Conservation (phyloP, 64 coral and sea anemone species). For the Trachythela sp. region DNA sequence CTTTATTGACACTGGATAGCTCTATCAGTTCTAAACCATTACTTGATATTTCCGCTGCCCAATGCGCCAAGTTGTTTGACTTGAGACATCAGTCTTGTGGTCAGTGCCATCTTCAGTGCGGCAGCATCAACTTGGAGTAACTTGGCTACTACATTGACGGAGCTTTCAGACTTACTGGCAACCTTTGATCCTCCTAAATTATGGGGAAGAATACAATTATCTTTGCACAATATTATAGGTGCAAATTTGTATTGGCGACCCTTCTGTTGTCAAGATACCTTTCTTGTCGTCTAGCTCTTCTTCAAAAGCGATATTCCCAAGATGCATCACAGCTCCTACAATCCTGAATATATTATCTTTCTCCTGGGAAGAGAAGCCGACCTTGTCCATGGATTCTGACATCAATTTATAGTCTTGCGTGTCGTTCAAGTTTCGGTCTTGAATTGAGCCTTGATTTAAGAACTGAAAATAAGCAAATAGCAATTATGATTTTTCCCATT, state of each 20-base stretch:
- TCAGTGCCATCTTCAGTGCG: background rate
- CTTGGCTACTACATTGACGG: background rate
- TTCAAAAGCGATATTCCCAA: slow-evolving; percentile 93
- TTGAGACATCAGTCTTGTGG: slow-evolving; percentile 14
- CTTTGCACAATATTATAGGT: too few species aligned
- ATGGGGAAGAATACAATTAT: background rate
- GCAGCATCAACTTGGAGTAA: background rate
- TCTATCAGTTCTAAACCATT: background rate
- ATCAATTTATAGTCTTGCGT: slow-evolving; percentile 66
- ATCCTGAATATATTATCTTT: slow-evolving; percentile 92
- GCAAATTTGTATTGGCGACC: too few species aligned
- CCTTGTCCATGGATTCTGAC: slow-evolving; percentile 89
- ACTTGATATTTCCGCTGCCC: background rate
- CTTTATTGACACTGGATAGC: background rate
- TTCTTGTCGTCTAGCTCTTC: slow-evolving; percentile 70
- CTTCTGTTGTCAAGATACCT: slow-evolving; percentile 42
- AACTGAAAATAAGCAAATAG: slow-evolving; percentile 49
- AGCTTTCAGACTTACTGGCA: background rate
- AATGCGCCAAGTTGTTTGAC: background rate
- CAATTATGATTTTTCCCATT: background rate
- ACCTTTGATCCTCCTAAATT: background rate
- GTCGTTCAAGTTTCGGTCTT: slow-evolving; percentile 73
- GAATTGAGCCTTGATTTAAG: slow-evolving; percentile 86
- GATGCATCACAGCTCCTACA: slow-evolving; percentile 83
- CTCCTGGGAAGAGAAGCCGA: slow-evolving; percentile 85